A percentile compares a stretch with the other conserved stretches of the same genome.
These are phyloP conservation scores for Epiblema foenella DNA, from an alignment of 2,888 invertebrate genomes.

Conservation along the genomic window DNA sequence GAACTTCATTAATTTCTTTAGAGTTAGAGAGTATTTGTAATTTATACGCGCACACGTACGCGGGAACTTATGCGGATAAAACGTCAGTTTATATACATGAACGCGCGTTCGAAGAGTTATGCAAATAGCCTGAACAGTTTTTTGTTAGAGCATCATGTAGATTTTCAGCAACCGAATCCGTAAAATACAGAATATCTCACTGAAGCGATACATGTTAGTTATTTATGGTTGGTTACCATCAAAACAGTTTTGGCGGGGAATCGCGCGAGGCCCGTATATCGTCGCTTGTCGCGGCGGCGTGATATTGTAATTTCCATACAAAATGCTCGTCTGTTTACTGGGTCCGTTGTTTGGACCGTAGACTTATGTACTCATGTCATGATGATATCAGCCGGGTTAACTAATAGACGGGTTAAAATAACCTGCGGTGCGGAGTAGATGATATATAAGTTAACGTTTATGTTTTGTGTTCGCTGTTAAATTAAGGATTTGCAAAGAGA, in stretches of 20 bases:
- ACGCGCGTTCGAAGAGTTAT: no score
- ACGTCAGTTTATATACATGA: no score
- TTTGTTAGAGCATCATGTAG: neutral
- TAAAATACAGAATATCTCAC: constrained; percentile 17
- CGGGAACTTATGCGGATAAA: no score
- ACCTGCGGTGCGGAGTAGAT: neutral
- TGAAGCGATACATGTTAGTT: constrained; percentile 9
- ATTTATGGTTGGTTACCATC: constrained; percentile 26
- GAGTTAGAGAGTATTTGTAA: no score
- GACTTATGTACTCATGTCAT: constrained; percentile 9
- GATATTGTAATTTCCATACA: constrained; percentile 41
- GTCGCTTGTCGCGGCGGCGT: constrained; percentile 26
- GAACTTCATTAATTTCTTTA: no score
- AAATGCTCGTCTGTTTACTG: constrained; percentile 36
- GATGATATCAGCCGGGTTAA: constrained; percentile 9
- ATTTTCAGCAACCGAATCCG: neutral
- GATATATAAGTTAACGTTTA: neutral
- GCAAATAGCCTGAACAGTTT: neutral
- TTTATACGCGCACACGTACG: no score
- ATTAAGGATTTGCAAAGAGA: neutral
- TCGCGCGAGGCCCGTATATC: constrained; percentile 31
- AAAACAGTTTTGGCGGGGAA: constrained; percentile 11
- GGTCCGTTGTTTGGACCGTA: constrained; percentile 17
- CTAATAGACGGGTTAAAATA: constrained; percentile 4
- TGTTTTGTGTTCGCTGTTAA: neutral